Conservation (phyloP, 92 coral and sea anemone genomes). For the Porites divaricata region DNA sequence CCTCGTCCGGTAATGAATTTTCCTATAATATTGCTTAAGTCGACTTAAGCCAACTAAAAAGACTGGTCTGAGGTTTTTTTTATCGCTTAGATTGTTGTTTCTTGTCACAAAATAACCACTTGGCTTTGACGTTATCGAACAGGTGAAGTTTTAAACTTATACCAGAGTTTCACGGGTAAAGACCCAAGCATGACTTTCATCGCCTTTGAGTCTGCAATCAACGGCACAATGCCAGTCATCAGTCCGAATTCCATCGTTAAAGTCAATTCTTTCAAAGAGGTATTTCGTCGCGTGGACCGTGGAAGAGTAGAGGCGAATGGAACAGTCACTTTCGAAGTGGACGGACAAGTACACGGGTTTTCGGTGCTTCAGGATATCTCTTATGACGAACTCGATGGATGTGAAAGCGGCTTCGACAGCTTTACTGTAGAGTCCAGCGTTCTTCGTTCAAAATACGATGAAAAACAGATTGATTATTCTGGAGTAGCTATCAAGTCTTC, state of each 20-base stretch:
- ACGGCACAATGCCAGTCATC: conserved; percentile 67
- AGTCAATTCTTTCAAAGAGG: conserved; percentile 54
- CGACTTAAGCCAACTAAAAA: no score
- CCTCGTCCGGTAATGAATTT: no score
- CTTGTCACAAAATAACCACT: no score
- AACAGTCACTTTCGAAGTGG: conserved; percentile 65
- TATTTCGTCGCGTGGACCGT: conserved; percentile 55
- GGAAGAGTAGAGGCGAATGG: conserved; percentile 81
- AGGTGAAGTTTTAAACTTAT: conserved; percentile 69
- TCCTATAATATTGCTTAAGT: no score
- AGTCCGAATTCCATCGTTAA: conserved; percentile 51
- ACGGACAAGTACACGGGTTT: conserved; percentile 57
- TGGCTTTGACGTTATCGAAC: neutral
- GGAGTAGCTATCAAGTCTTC: conserved; percentile 59
- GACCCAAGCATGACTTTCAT: conserved; percentile 33
- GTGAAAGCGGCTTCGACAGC: conserved; percentile 53
- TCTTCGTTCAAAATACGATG: conserved; percentile 58
- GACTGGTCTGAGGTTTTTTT: no score
- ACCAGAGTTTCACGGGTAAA: conserved; percentile 65
- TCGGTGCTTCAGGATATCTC: conserved; percentile 77
- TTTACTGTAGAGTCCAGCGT: conserved; percentile 75
- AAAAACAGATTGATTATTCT: conserved; percentile 34
- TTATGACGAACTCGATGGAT: conserved; percentile 75
- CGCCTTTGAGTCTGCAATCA: conserved; percentile 51
- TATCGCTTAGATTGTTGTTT: no score